Base-by-base conservation (phyloP, 2,797 vertebrate genomes). In the Cyclopterus lumpus region DNA sequence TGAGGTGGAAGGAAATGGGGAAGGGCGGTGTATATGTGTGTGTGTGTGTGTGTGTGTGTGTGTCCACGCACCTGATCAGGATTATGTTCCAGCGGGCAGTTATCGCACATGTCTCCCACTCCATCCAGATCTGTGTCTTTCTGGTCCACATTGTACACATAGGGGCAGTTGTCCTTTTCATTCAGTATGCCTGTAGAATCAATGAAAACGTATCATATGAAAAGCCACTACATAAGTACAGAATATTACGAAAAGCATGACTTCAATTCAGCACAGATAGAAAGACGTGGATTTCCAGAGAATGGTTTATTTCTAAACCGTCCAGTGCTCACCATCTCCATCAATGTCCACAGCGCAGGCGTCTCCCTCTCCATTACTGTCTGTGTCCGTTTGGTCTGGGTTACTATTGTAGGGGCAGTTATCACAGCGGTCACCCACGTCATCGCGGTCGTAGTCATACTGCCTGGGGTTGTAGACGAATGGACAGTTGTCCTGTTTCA, bases 361-460 rank as follows among this genome's bases (percentile, higher is more conserved):
- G 1, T 99, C 98, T 71, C 98, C 98, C 86, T 99, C 98, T 57
- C 97, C 97, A 0, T 99, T 99, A 86, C 91, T 95, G 90, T 99
- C 98, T 0, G 98, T 99, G 90, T 99, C 98, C 0, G 95, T 97
- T 88, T 99, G 98, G 82, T 99, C 97, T 20, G 98, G 97, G 91
- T 99, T 99, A 87, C 98, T 97, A 83, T 98, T 97, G 92, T 99
- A 99, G 8, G 97, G 97, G 71, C 98, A 99, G 91, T 99, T 99
- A 84, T 99, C 98, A 75, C 98, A 99, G 64, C 97, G 96, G 84
- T 99, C 98, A 66, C 98, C 98, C 63, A 99, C 98, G 0, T 99
- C 97, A 89, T 99, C 98, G 3, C 97, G 95, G 88, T 99, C 98
- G 0, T 99, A 99, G 91, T 99, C 98, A 12, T 98, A 99, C 89